Base-by-base conservation (phyloP, 2,797 vertebrate genomes). In the Halcyon leucocephala region DNA sequence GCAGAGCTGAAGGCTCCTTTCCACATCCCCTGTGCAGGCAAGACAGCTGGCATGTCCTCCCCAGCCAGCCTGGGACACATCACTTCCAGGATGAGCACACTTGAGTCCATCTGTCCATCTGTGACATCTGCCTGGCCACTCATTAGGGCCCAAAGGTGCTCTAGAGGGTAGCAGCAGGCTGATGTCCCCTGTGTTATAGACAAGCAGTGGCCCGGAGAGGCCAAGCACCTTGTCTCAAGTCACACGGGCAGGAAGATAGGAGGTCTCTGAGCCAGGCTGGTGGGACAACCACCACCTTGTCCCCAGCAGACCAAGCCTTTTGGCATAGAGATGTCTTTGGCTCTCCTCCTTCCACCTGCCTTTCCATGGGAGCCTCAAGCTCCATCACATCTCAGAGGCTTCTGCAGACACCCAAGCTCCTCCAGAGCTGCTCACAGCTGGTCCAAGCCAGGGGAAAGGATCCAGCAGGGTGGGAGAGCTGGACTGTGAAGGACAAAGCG, bases 221-320 rank as follows among this genome's bases (percentile, higher is more conserved):
- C 29, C 6, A 2, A 70, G n/a, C 14, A 25, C 4, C 17, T 66
- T n/a, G 19, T 15, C 10, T 31, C 10, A 16, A 4, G 9, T 66
- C 16, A 28, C 2, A 2, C 0, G 0, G 41, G 33, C 12, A 9
- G 35, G 31, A 46, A 77, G 39, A 39, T 1, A 4, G 48, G 12
- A 70, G 44, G 31, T 52, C 14, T 29, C 10, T 8, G 12, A 62
- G 65, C 31, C 46, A 62, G 41, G 48, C 16, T 65, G 57, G 39
- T 52, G 42, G 39, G 24, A 33, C 20, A 35, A 57, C 29, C 33
- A 10, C 33, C 31, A 58, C 35, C 8, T 18, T 49, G 21, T 48
- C 60, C 37, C 26, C 42, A 69, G n/a, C 18, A 65, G 55, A 65
- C 29, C 14, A 29, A 74, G 33, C 22, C 24, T 49, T 41, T 39